Conservation (phyloP, 2,797 vertebrate genomes). For the Paguma larvata region DNA sequence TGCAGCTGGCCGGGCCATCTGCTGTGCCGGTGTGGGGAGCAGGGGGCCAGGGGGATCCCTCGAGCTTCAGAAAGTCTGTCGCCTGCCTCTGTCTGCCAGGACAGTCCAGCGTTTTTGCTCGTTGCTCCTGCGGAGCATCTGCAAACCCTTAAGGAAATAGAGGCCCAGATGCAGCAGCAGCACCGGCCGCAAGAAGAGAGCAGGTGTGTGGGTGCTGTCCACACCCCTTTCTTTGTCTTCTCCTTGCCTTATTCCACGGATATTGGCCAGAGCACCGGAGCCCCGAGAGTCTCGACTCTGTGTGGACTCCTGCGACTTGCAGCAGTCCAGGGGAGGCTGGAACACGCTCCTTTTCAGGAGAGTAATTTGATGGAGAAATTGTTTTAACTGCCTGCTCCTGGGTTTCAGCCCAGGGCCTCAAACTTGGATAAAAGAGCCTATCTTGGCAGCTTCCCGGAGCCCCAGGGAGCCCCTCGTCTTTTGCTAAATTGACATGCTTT, state of each 20-base stretch:
- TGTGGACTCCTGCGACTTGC: neutral
- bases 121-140: constrained; percentile 71
- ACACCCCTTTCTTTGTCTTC: neutral
- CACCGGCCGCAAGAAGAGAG: neutral
- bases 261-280: neutral
- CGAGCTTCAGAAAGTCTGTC: constrained; percentile 72
- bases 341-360: neutral
- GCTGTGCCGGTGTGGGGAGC: constrained; percentile 58
- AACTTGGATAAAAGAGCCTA: neutral
- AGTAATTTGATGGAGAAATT: constrained; percentile 36
- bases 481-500: neutral
- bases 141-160: constrained; percentile 54
- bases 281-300: neutral
- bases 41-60: constrained; percentile 10
- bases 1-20: constrained; percentile 78
- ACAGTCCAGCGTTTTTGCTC: constrained; percentile 49
- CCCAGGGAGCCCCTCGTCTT: neutral
- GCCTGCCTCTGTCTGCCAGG: constrained; percentile 57
- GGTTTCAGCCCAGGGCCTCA: constrained; percentile 27
- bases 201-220: constrained; percentile 47
- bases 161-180: neutral
- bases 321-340: neutral
- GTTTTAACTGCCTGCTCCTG: neutral
- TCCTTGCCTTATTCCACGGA: neutral
- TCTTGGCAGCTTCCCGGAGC: neutral